A percentile compares a stretch with the other conserved stretches of the same genome.
phyloP scores from a whole-genome alignment of 23 tunicate genomes.

The Halocynthia roretzi region DNA sequence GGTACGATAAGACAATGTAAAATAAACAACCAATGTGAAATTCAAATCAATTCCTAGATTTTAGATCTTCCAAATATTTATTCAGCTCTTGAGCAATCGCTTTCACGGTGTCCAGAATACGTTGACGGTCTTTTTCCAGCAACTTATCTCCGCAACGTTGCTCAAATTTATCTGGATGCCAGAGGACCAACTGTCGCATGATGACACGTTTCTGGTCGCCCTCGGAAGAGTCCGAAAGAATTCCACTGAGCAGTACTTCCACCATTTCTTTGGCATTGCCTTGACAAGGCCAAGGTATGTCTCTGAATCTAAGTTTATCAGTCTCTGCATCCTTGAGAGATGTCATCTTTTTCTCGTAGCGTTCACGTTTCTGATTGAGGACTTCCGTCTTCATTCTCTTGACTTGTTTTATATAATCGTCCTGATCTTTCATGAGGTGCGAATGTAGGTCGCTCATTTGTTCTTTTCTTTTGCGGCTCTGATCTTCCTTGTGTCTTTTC shows the following conservation, averaged over 20 bases:
- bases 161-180: slow-evolving; percentile 96
- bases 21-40: too few species aligned
- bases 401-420: slow-evolving; percentile 30
- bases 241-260: slow-evolving; percentile 76
- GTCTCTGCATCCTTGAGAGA: slow-evolving; percentile 11
- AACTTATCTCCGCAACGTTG: slow-evolving; percentile 49
- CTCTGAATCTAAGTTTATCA: slow-evolving; percentile 54
- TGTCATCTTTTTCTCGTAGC: slow-evolving; percentile 47
- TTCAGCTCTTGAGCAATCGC: slow-evolving; percentile 69
- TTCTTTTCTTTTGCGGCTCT: slow-evolving; percentile 35
- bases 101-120: slow-evolving; percentile 83
- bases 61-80: slow-evolving; percentile 27
- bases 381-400: slow-evolving; percentile 55
- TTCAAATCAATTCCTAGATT: neutral
- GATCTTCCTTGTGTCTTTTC: slow-evolving; percentile 24
- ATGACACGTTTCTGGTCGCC: slow-evolving; percentile 22
- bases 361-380: slow-evolving; percentile 40
- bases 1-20: too few species aligned
- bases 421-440: slow-evolving; percentile 56
- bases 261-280: slow-evolving; percentile 86
- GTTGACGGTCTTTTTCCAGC: slow-evolving; percentile 54
- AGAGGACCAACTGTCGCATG: slow-evolving; percentile 60
- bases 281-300: slow-evolving; percentile 97
- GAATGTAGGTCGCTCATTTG: slow-evolving; percentile 45
- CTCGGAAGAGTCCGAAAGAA: neutral